Evolutionary conservation across 1,140 invertebrate species (phyloP).

Genomic region (Neotoxoptera formosana): DNA sequence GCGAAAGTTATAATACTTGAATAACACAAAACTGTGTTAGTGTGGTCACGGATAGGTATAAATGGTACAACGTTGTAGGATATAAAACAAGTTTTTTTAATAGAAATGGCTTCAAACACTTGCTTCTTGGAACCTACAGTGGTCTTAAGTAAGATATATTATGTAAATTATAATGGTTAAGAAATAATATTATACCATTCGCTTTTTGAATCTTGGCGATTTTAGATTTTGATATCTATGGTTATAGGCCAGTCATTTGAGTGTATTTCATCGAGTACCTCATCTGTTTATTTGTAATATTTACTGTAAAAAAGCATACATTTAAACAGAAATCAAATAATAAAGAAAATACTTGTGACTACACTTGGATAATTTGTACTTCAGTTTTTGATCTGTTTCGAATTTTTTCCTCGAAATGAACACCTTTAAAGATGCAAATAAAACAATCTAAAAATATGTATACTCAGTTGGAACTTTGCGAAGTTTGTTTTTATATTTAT

Average conservation of each 20-base stretch:
- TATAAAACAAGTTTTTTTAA: not conserved
- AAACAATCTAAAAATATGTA: not conserved
- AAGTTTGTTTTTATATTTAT: no score
- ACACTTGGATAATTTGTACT: no score
- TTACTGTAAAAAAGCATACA: not conserved
- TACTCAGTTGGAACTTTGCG: no score
- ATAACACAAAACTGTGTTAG: not conserved
- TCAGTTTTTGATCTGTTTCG: no score
- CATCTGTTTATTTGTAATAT: not conserved
- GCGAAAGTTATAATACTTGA: not conserved
- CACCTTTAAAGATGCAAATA: not conserved
- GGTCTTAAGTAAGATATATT: not conserved
- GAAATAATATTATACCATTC: no score
- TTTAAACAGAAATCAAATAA: not conserved
- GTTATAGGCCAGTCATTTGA: not conserved
- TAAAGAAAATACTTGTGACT: no score
- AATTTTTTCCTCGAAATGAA: not conserved
- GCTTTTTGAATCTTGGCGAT: not conserved
- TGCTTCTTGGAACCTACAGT: not conserved
- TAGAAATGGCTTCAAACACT: not conserved
- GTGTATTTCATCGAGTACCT: not conserved
- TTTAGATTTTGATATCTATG: not conserved
- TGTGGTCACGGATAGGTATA: not conserved
- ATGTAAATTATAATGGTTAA: no score
- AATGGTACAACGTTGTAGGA: not conserved